Base-by-base conservation (phyloP, 1,140 invertebrate genomes). In the Neomicropteryx cornuta region DNA sequence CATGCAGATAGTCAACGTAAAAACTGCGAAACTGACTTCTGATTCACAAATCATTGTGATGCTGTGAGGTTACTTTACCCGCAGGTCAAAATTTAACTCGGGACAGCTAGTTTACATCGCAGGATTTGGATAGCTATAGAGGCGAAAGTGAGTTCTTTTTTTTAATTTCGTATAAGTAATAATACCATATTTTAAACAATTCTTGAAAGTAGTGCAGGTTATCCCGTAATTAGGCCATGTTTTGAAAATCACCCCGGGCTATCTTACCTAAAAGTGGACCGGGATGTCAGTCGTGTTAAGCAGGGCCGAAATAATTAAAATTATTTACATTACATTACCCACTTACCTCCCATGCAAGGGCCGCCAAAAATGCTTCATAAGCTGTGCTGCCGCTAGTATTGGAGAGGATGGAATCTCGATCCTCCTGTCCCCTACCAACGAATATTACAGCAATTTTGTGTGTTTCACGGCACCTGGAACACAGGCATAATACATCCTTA, bases 371-470 rank as follows among this genome's bases (percentile, higher is more conserved):
- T 43, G 82, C 82, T 66, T 98, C 93, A 67, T 93, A 99, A 10
- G 82, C 85, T 42, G 83, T 81, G 56, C 91, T 96, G 11, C 90
- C 94, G 47, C 76, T 92, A 38, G 66, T 51, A 49, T 70, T 66
- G 0, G 63, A 66, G 3, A 98, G 62, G 46, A 97, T 95, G 2
- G 90, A 81, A 65, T 83, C 86, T 54, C 96, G 92, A 45, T 97
- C 93, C 64, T 99, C 95, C 58, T 99, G 96, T 0, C 95, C 95
- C 14, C 85, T 81, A 18, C 83, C 90, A 1, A 99, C 94, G 65
- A 97, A 99, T 47, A 99, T 95, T 2, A 99, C 92, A 6, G 96
- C 97, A 53, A 99, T 87, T 69, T 99, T 99, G 62, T 99, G 96
- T 1, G 94, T 97, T 58, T 99, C 96, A 18, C 96, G 76, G 48